Evolutionary conservation across 2,888 invertebrate genomes (phyloP).

Genomic region (Cataglyphis albicans): DNA sequence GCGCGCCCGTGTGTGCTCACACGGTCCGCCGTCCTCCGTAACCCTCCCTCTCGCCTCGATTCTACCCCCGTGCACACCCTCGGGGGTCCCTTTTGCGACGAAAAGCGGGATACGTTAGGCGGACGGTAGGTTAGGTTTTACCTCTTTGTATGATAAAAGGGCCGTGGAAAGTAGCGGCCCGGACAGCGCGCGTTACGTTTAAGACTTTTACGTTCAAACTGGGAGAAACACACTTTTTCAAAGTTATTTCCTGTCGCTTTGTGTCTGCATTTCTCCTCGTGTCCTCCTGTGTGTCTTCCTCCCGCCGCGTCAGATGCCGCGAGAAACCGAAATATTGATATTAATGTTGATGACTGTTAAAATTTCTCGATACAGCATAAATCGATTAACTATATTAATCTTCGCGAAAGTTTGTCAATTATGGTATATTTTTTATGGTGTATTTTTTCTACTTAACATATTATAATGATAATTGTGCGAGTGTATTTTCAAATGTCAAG

Average conservation of each 20-base stretch:
- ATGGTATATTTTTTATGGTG: no score
- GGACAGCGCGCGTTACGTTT: constrained; percentile 60
- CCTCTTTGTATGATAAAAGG: constrained; percentile 65
- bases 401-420: not conserved
- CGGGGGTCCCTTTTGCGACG: constrained; percentile 69
- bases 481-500: constrained; percentile 23
- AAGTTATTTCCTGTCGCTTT: constrained; percentile 52
- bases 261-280: constrained; percentile 29
- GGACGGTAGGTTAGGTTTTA: constrained; percentile 69
- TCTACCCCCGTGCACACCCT: constrained; percentile 55
- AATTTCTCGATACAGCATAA: not conserved
- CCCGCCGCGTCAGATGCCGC: not conserved
- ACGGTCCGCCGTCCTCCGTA: constrained; percentile 42
- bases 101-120: constrained; percentile 69
- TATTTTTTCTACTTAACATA: not conserved
- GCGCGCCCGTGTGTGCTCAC: constrained; percentile 59
- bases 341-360: not conserved
- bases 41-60: constrained; percentile 15
- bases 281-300: not conserved
- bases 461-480: constrained; percentile 11
- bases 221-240: constrained; percentile 55
- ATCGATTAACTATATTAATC: not conserved
- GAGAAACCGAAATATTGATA: not conserved
- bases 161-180: constrained; percentile 55
- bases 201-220: constrained; percentile 66